These are phyloP conservation scores for Tachystola acroxantha DNA, from an alignment of 2,888 invertebrate genomes.

Conservation along the genomic window DNA sequence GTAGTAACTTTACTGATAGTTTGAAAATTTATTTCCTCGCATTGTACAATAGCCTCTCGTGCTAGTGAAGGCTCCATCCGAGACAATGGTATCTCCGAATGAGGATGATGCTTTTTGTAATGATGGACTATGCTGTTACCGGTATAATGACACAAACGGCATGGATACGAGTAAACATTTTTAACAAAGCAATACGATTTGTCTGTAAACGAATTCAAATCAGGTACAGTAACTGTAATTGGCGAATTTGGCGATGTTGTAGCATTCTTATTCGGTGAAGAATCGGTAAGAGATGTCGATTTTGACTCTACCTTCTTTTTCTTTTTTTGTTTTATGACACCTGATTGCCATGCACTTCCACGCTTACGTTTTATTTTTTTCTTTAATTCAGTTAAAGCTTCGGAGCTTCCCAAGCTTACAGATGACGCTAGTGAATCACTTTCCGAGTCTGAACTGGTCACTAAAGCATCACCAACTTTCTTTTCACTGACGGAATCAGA, in stretches of 20 bases:
- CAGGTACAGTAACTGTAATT: conserved; percentile 27
- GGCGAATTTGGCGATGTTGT: conserved; percentile 6
- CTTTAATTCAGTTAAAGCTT: conserved; percentile 41
- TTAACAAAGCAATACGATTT: conserved; percentile 61
- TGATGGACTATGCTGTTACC: conserved; percentile 82
- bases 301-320: conserved; percentile 41
- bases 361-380: conserved; percentile 52
- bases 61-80: conserved; percentile 75
- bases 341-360: conserved; percentile 43
- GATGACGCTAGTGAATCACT: conserved; percentile 47
- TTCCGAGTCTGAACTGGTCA: conserved; percentile 46
- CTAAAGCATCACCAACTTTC: conserved; percentile 29
- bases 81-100: conserved; percentile 81
- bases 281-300: conserved; percentile 16
- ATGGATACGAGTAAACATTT: conserved; percentile 58
- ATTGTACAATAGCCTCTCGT: conserved; percentile 73
- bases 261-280: conserved; percentile 13
- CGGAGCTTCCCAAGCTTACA: conserved; percentile 45
- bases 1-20: conserved; percentile 47
- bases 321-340: conserved; percentile 57
- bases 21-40: conserved; percentile 57
- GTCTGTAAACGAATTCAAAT: conserved; percentile 54
- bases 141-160: conserved; percentile 78
- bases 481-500: conserved; percentile 48
- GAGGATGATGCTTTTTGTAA: conserved; percentile 81